Evolutionary conservation across 2,888 invertebrate genomes (phyloP).

Genomic region (Melinaea marsaeus): DNA sequence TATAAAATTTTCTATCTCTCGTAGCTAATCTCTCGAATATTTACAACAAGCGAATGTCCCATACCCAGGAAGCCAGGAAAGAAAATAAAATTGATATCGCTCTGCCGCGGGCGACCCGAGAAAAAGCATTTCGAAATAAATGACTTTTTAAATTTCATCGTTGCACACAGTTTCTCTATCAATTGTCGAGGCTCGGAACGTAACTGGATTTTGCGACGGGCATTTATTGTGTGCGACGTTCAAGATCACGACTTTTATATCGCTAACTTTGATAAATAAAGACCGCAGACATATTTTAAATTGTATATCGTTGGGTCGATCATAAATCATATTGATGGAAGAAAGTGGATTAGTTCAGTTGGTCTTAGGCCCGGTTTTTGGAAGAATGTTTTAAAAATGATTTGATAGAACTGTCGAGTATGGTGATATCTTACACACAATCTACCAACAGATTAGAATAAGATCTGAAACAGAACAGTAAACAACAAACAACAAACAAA

Average conservation of each 20-base stretch:
- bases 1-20: slow-evolving; percentile 18
- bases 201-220: slow-evolving; percentile 72
- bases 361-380: no score
- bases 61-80: slow-evolving; percentile 60
- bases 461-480: no score
- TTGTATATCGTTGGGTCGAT: slow-evolving; percentile 36
- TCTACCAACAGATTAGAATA: no score
- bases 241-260: slow-evolving; percentile 68
- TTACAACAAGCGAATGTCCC: slow-evolving; percentile 32
- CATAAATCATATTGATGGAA: neutral
- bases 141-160: slow-evolving; percentile 79
- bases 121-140: slow-evolving; percentile 78
- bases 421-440: no score
- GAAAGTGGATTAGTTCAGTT: no score
- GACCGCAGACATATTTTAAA: slow-evolving; percentile 40
- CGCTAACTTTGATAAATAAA: slow-evolving; percentile 53
- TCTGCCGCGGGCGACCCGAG: slow-evolving; percentile 71
- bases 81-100: slow-evolving; percentile 77
- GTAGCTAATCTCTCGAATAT: slow-evolving; percentile 31
- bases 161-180: slow-evolving; percentile 78
- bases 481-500: no score
- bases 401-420: no score
- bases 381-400: no score
- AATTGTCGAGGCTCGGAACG: slow-evolving; percentile 74
- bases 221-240: slow-evolving; percentile 73